phyloP scores from a whole-genome alignment of 2,888 invertebrate genomes.

The Polydrusus pterygomalis region DNA sequence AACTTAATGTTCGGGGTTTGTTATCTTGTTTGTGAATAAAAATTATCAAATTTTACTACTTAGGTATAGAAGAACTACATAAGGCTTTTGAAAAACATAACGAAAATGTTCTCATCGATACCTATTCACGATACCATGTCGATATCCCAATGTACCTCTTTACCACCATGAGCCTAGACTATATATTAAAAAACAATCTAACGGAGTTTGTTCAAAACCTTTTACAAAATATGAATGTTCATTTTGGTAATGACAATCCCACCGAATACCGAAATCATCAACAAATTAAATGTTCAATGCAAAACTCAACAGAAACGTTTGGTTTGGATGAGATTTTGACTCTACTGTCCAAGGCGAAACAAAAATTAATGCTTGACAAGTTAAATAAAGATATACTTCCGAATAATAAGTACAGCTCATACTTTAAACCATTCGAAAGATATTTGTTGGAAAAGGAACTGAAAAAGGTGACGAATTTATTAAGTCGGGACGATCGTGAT shows the following conservation, averaged over 20 bases:
- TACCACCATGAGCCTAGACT: conserved; percentile 25
- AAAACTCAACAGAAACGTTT: conserved; percentile 1
- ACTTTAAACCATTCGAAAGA: background rate
- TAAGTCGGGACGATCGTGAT: background rate
- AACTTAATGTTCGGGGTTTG: too few relatives aligned
- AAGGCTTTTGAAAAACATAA: background rate
- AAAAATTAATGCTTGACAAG: conserved; percentile 1
- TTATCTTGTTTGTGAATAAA: too few relatives aligned
- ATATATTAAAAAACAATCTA: conserved; percentile 38
- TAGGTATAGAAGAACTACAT: conserved; percentile 1
- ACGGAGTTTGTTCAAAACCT: conserved; percentile 33
- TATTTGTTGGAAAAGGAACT: background rate
- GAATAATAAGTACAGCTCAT: background rate
- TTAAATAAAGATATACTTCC: background rate
- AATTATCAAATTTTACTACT: background rate
- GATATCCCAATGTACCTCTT: conserved; percentile 34
- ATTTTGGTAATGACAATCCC: conserved; percentile 14
- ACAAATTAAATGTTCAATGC: background rate
- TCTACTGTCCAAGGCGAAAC: conserved; percentile 4
- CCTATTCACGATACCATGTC: conserved; percentile 2
- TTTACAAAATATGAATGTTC: conserved; percentile 30
- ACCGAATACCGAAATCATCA: background rate
- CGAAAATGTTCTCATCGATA: background rate
- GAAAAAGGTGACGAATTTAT: conserved; percentile 25
- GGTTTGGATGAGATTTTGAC: conserved; percentile 21